These are phyloP conservation scores for Crypturellus undulatus DNA, from an alignment of 2,113 vertebrate species.

Conservation along the genomic window DNA sequence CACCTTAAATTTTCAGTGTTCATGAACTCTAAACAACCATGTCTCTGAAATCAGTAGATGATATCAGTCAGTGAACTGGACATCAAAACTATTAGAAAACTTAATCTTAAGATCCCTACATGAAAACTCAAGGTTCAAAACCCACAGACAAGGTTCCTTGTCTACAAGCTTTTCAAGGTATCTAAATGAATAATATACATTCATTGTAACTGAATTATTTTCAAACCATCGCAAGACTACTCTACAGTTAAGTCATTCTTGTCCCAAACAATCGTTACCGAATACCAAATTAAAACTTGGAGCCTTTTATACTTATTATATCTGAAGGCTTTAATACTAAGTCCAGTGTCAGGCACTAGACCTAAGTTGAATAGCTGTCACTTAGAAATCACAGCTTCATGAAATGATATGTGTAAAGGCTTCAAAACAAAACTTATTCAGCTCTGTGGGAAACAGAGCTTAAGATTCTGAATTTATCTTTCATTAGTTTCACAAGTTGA, in stretches of 20 bases:
- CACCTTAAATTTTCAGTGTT: background rate
- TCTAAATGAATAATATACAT: background rate
- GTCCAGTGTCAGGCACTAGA: background rate
- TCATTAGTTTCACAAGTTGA: background rate
- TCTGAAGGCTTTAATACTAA: background rate
- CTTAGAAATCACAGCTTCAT: background rate
- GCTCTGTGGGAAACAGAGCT: background rate
- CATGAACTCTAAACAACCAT: background rate
- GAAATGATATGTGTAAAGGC: background rate
- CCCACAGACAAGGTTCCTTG: background rate
- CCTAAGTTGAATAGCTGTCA: background rate
- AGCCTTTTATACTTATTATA: background rate
- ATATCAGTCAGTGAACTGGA: background rate
- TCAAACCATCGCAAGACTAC: background rate
- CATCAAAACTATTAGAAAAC: background rate
- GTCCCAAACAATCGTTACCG: no score
- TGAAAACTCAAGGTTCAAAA: background rate
- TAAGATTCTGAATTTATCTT: background rate
- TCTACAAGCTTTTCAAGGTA: background rate
- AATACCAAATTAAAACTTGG: background rate
- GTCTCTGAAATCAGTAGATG: background rate
- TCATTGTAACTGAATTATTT: background rate
- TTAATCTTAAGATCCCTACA: no score
- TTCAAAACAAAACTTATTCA: background rate
- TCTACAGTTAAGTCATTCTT: background rate